These are phyloP conservation scores for Dufourea novaeangliae DNA, from an alignment of 1,140 invertebrate species.

Conservation along the genomic window DNA sequence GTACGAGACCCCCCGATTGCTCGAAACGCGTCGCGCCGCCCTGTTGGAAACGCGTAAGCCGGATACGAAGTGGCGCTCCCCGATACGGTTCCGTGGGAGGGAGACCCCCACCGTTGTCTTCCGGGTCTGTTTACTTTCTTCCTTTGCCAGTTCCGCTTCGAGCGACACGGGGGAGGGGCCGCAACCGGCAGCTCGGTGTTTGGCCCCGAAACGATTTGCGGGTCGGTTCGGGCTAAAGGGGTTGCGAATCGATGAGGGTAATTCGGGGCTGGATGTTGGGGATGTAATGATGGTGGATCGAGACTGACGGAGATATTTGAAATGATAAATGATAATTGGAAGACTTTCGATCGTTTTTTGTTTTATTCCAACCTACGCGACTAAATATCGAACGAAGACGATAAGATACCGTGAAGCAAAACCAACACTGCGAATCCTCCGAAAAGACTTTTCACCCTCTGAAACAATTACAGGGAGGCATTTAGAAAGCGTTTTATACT, in stretches of 20 bases:
- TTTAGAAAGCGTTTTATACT: background rate
- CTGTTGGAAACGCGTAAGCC: slow-evolving; percentile 26
- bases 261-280: background rate
- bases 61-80: slow-evolving; percentile 33
- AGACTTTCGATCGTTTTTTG: no score
- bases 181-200: background rate
- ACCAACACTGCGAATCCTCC: no score
- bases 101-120: slow-evolving; percentile 10
- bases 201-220: background rate
- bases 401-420: no score
- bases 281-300: background rate
- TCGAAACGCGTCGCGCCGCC: slow-evolving; percentile 25
- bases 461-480: slow-evolving; percentile 16
- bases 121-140: slow-evolving; percentile 37
- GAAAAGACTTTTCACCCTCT: no score
- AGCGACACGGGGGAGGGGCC: background rate
- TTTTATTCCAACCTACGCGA: no score
- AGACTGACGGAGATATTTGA: background rate
- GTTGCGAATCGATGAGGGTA: slow-evolving; percentile 1
- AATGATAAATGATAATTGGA: background rate
- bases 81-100: slow-evolving; percentile 22
- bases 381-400: no score
- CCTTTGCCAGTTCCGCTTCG: slow-evolving; percentile 1
- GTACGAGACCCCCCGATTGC: slow-evolving; percentile 37
- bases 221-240: no score